These are phyloP conservation scores for Brenthis daphne DNA, from an alignment of 2,888 invertebrate genomes.

Conservation along the genomic window DNA sequence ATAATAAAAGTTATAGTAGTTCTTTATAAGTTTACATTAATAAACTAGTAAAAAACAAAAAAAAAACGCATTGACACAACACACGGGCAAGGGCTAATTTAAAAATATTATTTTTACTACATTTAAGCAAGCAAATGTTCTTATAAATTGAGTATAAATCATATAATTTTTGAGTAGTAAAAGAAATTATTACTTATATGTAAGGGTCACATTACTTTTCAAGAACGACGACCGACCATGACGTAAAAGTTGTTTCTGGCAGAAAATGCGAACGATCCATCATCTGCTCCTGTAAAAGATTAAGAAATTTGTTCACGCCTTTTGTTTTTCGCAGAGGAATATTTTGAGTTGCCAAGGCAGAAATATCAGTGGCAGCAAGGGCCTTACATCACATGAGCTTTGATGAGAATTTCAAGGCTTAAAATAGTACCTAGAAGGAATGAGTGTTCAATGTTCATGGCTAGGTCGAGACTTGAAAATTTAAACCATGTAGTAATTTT, in stretches of 20 bases:
- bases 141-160: too few species aligned
- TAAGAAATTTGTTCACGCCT: slow-evolving; percentile 34
- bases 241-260: slow-evolving; percentile 50
- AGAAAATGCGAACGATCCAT: slow-evolving; percentile 36
- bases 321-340: slow-evolving; percentile 32
- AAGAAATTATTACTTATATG: neutral
- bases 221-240: slow-evolving; percentile 68
- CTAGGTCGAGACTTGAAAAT: too few species aligned
- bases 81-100: too few species aligned
- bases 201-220: slow-evolving; percentile 54
- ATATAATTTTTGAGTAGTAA: too few species aligned
- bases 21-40: too few species aligned
- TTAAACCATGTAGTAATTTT: too few species aligned
- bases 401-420: slow-evolving; percentile 13
- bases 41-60: too few species aligned
- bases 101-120: too few species aligned
- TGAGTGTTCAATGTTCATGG: neutral
- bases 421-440: slow-evolving; percentile 9
- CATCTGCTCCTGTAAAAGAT: slow-evolving; percentile 26
- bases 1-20: too few species aligned
- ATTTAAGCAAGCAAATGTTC: too few species aligned
- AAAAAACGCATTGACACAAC: too few species aligned
- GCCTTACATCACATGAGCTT: slow-evolving; percentile 34
- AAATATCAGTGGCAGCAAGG: slow-evolving; percentile 48
- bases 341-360: slow-evolving; percentile 53